Evolutionary conservation across 23 tunicate genomes (phyloP).

Genomic region (Styela plicata): DNA sequence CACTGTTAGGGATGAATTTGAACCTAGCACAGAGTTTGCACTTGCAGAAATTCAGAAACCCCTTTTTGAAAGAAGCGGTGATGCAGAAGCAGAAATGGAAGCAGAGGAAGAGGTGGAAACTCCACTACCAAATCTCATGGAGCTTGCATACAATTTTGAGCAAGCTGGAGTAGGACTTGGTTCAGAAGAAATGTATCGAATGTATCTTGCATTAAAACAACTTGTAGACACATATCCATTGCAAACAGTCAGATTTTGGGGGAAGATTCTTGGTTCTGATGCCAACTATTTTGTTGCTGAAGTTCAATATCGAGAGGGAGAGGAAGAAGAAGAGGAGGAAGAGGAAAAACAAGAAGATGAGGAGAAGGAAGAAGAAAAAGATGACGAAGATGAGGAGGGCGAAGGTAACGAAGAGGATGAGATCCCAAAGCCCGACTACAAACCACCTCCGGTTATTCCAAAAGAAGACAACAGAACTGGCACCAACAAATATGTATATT

Average conservation of each 20-base stretch:
- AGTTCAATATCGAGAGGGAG: constrained; percentile 95
- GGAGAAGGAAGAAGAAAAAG: constrained; percentile 72
- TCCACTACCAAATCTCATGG: constrained; percentile 92
- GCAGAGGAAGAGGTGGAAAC: constrained; percentile 96
- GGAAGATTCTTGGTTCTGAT: constrained; percentile 87
- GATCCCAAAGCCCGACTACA: constrained; percentile 88
- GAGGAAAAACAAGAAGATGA: constrained; percentile 86
- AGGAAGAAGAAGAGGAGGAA: constrained; percentile 96
- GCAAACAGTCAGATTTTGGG: constrained; percentile 97
- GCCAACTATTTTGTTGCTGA: constrained; percentile 90
- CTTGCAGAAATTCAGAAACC: constrained; percentile 89
- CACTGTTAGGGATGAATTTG: constrained; percentile 84
- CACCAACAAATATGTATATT: constrained; percentile 91
- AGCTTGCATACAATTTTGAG: constrained; percentile 76
- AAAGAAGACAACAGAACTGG: constrained; percentile 89
- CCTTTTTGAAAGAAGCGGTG: constrained; percentile 73
- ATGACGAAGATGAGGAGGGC: constrained; percentile 92
- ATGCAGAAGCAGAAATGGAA: constrained; percentile 88
- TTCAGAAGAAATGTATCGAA: constrained; percentile 79
- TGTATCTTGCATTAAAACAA: constrained; percentile 84
- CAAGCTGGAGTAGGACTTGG: constrained; percentile 96
- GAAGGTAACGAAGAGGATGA: constrained; percentile 92
- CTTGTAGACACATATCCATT: constrained; percentile 95
- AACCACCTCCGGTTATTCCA: constrained; percentile 98
- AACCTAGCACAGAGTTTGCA: constrained; percentile 72